These are phyloP conservation scores for Fregata magnificens DNA, from an alignment of 2,113 vertebrate genomes.

Conservation along the genomic window DNA sequence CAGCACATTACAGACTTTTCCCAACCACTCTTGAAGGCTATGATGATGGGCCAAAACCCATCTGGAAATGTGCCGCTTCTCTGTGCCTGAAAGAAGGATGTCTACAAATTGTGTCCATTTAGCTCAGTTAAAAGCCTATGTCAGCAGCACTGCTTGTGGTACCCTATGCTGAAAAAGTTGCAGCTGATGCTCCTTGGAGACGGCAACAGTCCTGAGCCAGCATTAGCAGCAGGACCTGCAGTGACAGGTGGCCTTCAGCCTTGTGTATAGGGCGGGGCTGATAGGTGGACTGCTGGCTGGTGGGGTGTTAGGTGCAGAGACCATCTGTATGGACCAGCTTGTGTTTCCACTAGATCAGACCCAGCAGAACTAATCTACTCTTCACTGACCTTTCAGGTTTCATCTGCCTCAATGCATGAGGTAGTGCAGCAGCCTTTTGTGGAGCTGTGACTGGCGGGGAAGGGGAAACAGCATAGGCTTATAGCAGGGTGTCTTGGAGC, in stretches of 20 bases:
- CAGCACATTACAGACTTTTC: neutral
- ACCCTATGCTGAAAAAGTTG: neutral
- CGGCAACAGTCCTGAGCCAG: neutral
- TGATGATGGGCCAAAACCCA: neutral
- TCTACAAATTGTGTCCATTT: neutral
- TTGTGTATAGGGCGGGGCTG: neutral
- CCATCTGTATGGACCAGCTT: accelerated
- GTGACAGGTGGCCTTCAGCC: neutral
- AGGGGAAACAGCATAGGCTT: neutral
- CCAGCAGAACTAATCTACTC: neutral
- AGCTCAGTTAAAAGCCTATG: neutral
- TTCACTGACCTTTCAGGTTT: neutral
- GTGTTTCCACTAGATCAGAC: neutral
- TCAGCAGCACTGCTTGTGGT: neutral
- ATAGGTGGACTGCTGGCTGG: neutral
- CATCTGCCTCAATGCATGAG: neutral
- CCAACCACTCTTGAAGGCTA: neutral
- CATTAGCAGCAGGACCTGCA: neutral
- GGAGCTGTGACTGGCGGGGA: neutral
- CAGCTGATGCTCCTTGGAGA: neutral
- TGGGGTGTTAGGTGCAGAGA: neutral
- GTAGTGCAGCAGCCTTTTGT: neutral
- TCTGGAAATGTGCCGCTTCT: neutral
- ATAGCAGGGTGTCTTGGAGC: neutral
- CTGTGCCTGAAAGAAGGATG: neutral